A percentile compares a stretch with the other conserved stretches of the same genome.
Evolutionary conservation across 30 jellyfish, hydroid and myxozoan genomes (phyloP).

Genomic region (Hydra vulgaris): DNA sequence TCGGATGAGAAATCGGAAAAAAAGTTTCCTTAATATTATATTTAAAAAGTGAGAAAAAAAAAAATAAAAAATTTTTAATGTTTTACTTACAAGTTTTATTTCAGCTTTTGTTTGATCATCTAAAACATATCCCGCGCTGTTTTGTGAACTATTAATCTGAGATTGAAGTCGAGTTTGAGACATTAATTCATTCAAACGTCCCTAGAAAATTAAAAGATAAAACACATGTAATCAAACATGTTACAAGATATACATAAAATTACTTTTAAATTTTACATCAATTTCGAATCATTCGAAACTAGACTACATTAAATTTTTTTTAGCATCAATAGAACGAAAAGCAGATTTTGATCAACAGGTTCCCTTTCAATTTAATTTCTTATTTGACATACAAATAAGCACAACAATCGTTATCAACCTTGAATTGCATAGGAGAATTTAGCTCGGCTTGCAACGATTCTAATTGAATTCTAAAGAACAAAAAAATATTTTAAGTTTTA

Average conservation of each 20-base stretch:
- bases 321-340: too few relatives aligned
- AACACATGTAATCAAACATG: not conserved
- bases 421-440: slow-evolving; percentile 79
- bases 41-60: not conserved
- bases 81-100: slow-evolving; percentile 47
- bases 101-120: slow-evolving; percentile 62
- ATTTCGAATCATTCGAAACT: too few relatives aligned
- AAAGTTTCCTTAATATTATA: not conserved
- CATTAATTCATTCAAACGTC: slow-evolving; percentile 79
- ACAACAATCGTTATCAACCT: slow-evolving; percentile 41
- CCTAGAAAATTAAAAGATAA: slow-evolving; percentile 29
- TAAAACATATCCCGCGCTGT: slow-evolving; percentile 33
- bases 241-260: too few relatives aligned
- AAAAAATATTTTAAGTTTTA: not conserved
- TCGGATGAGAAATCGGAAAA: not conserved
- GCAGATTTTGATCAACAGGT: too few relatives aligned
- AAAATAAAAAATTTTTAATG: not conserved
- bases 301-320: too few relatives aligned
- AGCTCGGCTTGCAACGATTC: slow-evolving; percentile 73
- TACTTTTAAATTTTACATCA: too few relatives aligned
- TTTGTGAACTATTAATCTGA: slow-evolving; percentile 19
- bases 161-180: slow-evolving; percentile 81
- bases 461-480: slow-evolving; percentile 42
- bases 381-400: too few relatives aligned
- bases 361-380: too few relatives aligned